phyloP scores from a whole-genome alignment of 2,797 vertebrate species.

The Mus spretus region DNA sequence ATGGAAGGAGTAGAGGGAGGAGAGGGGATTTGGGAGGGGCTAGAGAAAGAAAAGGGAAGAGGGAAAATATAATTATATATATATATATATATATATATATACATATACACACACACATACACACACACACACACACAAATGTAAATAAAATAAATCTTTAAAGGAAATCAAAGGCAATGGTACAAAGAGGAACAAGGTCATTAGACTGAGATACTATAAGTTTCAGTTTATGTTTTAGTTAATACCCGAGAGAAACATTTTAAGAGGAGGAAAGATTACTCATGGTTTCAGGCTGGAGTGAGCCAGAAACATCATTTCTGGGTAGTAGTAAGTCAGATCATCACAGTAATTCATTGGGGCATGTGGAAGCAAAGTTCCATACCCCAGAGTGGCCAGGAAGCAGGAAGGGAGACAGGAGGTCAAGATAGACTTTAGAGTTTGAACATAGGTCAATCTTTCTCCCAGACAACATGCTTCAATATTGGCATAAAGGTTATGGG shows the following conservation, averaged over 20 bases:
- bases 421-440: background rate
- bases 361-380: background rate
- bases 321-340: background rate
- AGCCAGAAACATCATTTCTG: background rate
- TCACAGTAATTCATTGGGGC: background rate
- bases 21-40: background rate
- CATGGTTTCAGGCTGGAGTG: background rate
- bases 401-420: background rate
- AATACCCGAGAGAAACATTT: background rate
- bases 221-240: background rate
- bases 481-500: background rate
- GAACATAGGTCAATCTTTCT: background rate
- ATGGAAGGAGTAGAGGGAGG: background rate
- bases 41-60: background rate
- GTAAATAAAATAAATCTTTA: background rate
- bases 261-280: background rate
- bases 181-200: background rate
- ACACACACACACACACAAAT: background rate
- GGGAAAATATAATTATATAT: background rate
- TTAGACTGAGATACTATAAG: constrained; percentile 42
- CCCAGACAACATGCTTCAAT: too few relatives aligned
- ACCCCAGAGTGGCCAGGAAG: background rate
- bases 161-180: background rate
- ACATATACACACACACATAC: too few relatives aligned
- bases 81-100: background rate